These are phyloP conservation scores for Caenorhabditis becei DNA, from an alignment of 2,888 invertebrate genomes.

Conservation along the genomic window DNA sequence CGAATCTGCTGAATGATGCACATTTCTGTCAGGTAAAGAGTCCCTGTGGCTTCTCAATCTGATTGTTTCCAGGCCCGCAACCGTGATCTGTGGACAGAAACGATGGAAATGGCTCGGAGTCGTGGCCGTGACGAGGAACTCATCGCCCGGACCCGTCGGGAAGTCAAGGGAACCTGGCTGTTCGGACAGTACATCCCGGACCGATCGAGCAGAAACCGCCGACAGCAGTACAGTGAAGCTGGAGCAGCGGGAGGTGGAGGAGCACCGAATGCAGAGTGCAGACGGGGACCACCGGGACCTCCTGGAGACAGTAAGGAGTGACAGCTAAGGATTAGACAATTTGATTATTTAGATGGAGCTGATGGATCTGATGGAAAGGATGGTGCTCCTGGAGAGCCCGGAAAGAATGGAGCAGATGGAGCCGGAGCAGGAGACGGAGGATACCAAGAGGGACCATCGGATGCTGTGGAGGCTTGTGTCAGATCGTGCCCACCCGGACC, in stretches of 20 bases:
- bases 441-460: slow-evolving; percentile 63
- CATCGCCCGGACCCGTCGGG: slow-evolving; percentile 57
- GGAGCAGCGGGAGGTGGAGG: slow-evolving; percentile 36
- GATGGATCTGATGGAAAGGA: slow-evolving; percentile 71
- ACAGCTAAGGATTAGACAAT: not conserved
- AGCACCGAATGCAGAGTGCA: slow-evolving; percentile 50
- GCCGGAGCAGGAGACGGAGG: slow-evolving; percentile 46
- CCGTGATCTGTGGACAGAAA: slow-evolving; percentile 79
- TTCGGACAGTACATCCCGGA: slow-evolving; percentile 76
- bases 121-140: slow-evolving; percentile 51
- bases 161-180: slow-evolving; percentile 72
- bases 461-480: slow-evolving; percentile 69
- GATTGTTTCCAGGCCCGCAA: slow-evolving; percentile 74
- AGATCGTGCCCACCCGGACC: slow-evolving; percentile 78
- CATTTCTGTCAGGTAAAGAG: slow-evolving; percentile 77
- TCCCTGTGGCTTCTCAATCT: not conserved
- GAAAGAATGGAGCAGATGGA: slow-evolving; percentile 70
- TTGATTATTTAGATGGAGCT: slow-evolving; percentile 48
- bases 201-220: slow-evolving; percentile 46
- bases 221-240: slow-evolving; percentile 46
- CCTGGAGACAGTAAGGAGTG: slow-evolving; percentile 60
- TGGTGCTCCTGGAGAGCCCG: slow-evolving; percentile 75
- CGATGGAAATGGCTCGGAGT: slow-evolving; percentile 72
- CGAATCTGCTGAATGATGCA: slow-evolving; percentile 74
- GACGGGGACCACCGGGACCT: slow-evolving; percentile 68